Percentiles rank a stretch among this genome's conserved stretches.
Evolutionary conservation across 2,113 vertebrate genomes (phyloP).

Genomic region (Phrynocephalus versicolor): DNA sequence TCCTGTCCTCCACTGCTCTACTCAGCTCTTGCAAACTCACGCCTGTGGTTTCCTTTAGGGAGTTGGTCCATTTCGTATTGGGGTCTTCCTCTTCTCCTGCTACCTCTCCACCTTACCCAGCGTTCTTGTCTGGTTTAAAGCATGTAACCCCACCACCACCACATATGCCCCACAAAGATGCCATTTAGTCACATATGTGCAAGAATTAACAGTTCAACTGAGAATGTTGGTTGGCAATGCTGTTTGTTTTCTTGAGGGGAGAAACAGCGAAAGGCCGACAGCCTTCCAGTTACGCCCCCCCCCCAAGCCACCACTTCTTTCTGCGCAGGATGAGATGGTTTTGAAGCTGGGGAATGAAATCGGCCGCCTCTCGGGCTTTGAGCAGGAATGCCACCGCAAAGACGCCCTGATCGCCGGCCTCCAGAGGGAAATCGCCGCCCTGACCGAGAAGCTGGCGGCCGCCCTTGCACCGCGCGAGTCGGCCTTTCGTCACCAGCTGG

Average conservation of each 20-base stretch:
- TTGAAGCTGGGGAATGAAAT: constrained; percentile 62
- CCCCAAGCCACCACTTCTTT: accelerated
- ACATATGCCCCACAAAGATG: too few species aligned
- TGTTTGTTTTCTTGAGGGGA: background rate
- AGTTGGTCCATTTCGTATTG: too few species aligned
- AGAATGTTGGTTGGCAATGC: too few species aligned
- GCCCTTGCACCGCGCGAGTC: constrained; percentile 25
- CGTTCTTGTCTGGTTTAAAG: too few species aligned
- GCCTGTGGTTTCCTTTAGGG: too few species aligned
- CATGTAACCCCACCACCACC: too few species aligned
- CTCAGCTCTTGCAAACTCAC: too few species aligned
- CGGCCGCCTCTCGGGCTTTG: constrained; percentile 50
- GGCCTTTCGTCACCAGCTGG: constrained; percentile 52
- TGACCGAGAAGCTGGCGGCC: constrained; percentile 62
- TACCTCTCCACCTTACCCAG: too few species aligned
- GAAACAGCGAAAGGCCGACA: background rate
- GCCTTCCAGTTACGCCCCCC: accelerated
- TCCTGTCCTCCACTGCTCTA: too few species aligned
- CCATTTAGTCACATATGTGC: background rate
- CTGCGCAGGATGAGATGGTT: constrained; percentile 71
- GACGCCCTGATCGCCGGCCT: constrained; percentile 67
- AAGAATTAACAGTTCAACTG: too few species aligned
- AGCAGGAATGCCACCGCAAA: constrained; percentile 70
- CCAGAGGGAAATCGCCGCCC: constrained; percentile 62
- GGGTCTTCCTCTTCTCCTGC: too few species aligned